phyloP scores from a whole-genome alignment of 2,113 vertebrate species.

The Onychostruthus taczanowskii region DNA sequence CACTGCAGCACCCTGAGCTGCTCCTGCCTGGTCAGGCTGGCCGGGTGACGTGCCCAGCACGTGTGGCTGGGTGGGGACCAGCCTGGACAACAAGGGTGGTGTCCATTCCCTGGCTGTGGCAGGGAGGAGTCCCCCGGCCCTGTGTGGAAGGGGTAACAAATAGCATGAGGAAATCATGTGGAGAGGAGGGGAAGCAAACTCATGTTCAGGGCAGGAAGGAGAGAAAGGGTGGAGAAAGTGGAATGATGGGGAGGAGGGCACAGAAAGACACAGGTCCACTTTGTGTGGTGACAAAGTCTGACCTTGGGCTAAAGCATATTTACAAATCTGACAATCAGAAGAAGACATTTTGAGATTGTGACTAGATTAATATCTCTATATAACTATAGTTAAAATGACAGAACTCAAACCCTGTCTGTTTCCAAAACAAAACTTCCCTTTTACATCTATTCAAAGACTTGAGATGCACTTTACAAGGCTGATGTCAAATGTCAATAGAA shows the following conservation, averaged over 20 bases:
- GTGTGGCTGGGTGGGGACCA: not conserved
- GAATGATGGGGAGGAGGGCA: slow-evolving; percentile 26
- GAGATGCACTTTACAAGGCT: not conserved
- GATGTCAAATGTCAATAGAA: not conserved
- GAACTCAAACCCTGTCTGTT: not conserved
- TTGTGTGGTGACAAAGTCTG: not conserved
- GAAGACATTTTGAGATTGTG: not conserved
- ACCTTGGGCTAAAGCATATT: not conserved
- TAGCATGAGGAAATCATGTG: slow-evolving; percentile 58
- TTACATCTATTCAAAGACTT: not conserved
- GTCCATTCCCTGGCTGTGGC: not conserved
- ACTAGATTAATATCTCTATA: not conserved
- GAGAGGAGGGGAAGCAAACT: slow-evolving; percentile 43
- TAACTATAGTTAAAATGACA: not conserved
- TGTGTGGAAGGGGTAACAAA: slow-evolving; percentile 33
- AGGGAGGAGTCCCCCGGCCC: not conserved
- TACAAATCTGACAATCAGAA: not conserved
- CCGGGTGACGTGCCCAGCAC: not conserved
- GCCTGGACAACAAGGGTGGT: slow-evolving; percentile 37
- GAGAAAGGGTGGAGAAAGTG: slow-evolving; percentile 55
- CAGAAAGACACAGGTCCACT: not conserved
- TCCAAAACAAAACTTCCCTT: not conserved
- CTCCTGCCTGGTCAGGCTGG: not conserved
- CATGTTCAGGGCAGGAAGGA: slow-evolving; percentile 26
- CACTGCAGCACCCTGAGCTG: not conserved